Evolutionary conservation across 2,797 vertebrate genomes (phyloP).

Genomic region (Anisognathus igniventris): DNA sequence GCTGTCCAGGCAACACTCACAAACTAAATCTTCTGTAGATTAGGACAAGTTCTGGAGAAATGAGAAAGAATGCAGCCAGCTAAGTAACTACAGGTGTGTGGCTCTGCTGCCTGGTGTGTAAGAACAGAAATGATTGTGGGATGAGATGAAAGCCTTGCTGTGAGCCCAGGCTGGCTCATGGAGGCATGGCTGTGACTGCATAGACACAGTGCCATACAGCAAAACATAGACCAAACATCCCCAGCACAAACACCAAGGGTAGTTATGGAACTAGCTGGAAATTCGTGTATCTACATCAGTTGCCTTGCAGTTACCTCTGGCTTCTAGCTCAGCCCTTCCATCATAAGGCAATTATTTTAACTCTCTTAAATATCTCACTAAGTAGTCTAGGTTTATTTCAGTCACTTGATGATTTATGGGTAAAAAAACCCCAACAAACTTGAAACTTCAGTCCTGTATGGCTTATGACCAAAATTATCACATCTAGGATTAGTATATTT

Average conservation of each 20-base stretch:
- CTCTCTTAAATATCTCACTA: neutral
- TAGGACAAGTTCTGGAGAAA: conserved; percentile 30
- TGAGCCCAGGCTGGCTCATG: neutral
- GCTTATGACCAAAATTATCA: neutral
- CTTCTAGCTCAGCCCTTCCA: neutral
- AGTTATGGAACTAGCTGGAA: neutral
- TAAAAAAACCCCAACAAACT: neutral
- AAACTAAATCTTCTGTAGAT: conserved; percentile 51
- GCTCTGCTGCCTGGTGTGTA: conserved; percentile 6
- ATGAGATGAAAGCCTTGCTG: conserved; percentile 30
- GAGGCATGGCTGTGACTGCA: neutral
- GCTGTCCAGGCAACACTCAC: conserved; percentile 6
- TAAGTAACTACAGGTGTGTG: conserved; percentile 51
- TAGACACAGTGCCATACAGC: fast-evolving
- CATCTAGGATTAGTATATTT: neutral
- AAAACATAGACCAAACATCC: neutral
- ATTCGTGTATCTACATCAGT: neutral
- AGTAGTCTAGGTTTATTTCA: neutral
- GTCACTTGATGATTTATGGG: neutral
- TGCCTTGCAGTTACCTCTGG: neutral
- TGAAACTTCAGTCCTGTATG: neutral
- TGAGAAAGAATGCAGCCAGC: conserved; percentile 38
- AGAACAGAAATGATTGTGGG: neutral
- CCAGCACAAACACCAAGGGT: neutral
- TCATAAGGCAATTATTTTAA: neutral